Percentiles rank a stretch among this genome's conserved stretches.
These are phyloP conservation scores for Apis florea DNA, from an alignment of 1,140 invertebrate genomes.

Conservation along the genomic window DNA sequence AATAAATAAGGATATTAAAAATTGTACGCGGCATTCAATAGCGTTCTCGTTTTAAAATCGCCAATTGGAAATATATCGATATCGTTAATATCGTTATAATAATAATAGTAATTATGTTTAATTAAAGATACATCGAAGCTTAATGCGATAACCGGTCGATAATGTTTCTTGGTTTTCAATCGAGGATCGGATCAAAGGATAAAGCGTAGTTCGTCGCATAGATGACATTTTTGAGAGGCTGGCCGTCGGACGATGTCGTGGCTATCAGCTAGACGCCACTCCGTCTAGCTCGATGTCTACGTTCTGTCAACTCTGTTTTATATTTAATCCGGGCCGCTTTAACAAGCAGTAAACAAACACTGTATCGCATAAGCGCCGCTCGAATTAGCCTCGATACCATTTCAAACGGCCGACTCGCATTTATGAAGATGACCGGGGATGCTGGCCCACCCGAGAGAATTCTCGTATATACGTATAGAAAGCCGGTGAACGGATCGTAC, in stretches of 20 bases:
- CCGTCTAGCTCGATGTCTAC: slow-evolving; percentile 77
- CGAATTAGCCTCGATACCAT: slow-evolving; percentile 80
- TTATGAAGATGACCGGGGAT: slow-evolving; percentile 79
- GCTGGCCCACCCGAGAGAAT: slow-evolving; percentile 73
- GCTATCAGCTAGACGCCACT: slow-evolving; percentile 74
- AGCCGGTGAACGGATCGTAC: slow-evolving; percentile 15
- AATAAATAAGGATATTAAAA: no score
- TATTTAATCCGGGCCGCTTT: slow-evolving; percentile 80
- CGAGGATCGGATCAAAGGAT: background rate
- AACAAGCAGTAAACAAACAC: slow-evolving; percentile 80
- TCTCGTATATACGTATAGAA: slow-evolving; percentile 45
- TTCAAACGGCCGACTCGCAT: slow-evolving; percentile 77
- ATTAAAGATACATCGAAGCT: no score
- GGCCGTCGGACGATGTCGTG: slow-evolving; percentile 53
- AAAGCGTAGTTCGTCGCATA: background rate
- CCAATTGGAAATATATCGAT: no score
- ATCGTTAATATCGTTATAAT: no score
- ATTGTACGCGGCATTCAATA: no score
- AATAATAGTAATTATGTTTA: no score
- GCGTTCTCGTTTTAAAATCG: no score
- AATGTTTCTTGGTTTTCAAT: no score
- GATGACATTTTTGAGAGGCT: slow-evolving; percentile 15
- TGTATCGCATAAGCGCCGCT: slow-evolving; percentile 78
- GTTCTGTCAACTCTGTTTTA: slow-evolving; percentile 78
- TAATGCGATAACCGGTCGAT: no score